Percentiles rank a stretch among this genome's conserved stretches.
phyloP scores from a whole-genome alignment of 2,888 invertebrate genomes.

The Oxycera nigricornis region DNA sequence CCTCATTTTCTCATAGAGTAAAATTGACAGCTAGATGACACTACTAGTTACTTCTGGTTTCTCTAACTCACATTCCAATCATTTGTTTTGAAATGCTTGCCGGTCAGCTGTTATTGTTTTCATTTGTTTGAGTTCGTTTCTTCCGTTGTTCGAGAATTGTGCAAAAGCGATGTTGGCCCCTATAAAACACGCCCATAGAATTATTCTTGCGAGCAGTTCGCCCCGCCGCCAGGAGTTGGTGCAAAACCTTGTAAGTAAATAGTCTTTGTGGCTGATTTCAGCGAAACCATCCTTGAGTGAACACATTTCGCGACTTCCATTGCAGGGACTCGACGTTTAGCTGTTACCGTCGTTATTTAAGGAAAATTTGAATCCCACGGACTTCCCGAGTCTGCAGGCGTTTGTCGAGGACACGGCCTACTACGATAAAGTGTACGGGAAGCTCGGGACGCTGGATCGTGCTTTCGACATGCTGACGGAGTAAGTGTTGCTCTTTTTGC shows the following conservation, averaged over 20 bases:
- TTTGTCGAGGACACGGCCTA: constrained; percentile 88
- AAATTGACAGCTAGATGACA: no score
- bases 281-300: neutral
- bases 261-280: neutral
- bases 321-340: constrained; percentile 82
- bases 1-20: no score
- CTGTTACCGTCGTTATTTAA: constrained; percentile 84
- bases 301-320: no score
- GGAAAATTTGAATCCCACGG: constrained; percentile 81
- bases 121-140: no score
- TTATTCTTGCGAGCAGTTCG: constrained; percentile 88
- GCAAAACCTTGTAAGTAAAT: constrained; percentile 75
- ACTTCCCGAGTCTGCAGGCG: constrained; percentile 70
- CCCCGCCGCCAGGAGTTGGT: constrained; percentile 84
- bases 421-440: constrained; percentile 82
- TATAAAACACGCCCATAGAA: constrained; percentile 70
- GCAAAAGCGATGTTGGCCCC: constrained; percentile 80
- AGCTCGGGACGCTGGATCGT: constrained; percentile 78
- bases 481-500: no score
- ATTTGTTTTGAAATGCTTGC: no score
- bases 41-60: no score
- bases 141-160: no score
- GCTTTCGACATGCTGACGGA: constrained; percentile 62
- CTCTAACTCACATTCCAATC: no score
- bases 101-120: no score